Percentiles rank a stretch among this genome's conserved stretches.
phyloP scores from a whole-genome alignment of 1,140 invertebrate species.

The Adelges cooleyi region DNA sequence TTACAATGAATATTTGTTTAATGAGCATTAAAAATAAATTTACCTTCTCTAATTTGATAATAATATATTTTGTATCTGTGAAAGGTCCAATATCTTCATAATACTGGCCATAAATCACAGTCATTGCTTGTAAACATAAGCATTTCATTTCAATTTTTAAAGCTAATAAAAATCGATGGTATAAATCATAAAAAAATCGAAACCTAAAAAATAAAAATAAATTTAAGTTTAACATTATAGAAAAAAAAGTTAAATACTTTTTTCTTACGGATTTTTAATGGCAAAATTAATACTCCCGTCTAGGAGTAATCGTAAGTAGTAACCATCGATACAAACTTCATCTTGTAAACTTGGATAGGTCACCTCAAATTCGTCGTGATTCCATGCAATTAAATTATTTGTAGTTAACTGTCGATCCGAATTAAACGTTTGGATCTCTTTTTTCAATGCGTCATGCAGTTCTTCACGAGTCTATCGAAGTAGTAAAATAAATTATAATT shows the following conservation, averaged over 20 bases:
- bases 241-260: too few species aligned
- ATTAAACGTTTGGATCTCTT: conserved; percentile 81
- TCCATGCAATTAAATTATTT: conserved; percentile 82
- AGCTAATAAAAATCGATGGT: conserved; percentile 89
- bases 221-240: conserved; percentile 4
- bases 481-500: too few species aligned
- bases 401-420: conserved; percentile 81
- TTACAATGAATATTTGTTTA: too few species aligned
- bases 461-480: conserved; percentile 79
- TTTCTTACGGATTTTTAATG: conserved; percentile 74
- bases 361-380: conserved; percentile 94
- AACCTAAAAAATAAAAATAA: conserved; percentile 47
- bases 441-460: conserved; percentile 79
- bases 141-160: conserved; percentile 84
- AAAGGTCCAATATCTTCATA: conserved; percentile 94
- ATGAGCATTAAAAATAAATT: conserved; percentile 35
- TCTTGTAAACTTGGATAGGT: conserved; percentile 85
- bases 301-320: conserved; percentile 86
- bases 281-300: conserved; percentile 82
- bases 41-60: conserved; percentile 86
- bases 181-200: conserved; percentile 97
- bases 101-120: conserved; percentile 92
- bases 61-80: conserved; percentile 92
- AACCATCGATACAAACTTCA: conserved; percentile 97
- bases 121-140: conserved; percentile 95